Conservation (phyloP, 2,888 invertebrate species). For the Eucriotettix oculatus region DNA sequence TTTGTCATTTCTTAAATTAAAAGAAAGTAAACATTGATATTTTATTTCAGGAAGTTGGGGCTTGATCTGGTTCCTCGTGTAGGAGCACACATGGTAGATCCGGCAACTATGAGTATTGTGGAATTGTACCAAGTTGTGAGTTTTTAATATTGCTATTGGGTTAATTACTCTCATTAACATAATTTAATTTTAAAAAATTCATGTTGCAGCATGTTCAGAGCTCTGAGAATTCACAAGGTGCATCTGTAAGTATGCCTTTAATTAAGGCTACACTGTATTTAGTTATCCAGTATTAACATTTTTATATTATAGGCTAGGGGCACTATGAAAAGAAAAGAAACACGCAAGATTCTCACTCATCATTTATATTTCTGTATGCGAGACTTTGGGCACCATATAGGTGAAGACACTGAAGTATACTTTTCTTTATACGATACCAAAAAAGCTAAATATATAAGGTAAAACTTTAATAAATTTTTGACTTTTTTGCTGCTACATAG, state of each 20-base stretch:
- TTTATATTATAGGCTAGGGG: conserved; percentile 30
- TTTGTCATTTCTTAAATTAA: too few relatives aligned
- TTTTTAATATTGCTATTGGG: conserved; percentile 11
- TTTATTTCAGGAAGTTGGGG: conserved; percentile 62
- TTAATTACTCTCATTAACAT: neutral
- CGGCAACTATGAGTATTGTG: conserved; percentile 75
- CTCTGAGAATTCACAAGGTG: conserved; percentile 31
- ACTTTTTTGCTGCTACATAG: neutral
- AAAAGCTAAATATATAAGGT: conserved; percentile 56
- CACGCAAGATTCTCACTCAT: conserved; percentile 45
- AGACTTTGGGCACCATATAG: conserved; percentile 74
- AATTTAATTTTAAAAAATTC: neutral
- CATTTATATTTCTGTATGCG: conserved; percentile 77
- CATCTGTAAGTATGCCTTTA: conserved; percentile 23
- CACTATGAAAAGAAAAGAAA: conserved; percentile 36
- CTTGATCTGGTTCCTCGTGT: conserved; percentile 83
- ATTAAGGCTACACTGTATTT: neutral
- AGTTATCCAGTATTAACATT: neutral
- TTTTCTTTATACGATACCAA: conserved; percentile 73
- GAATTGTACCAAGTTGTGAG: conserved; percentile 76
- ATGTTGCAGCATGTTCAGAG: conserved; percentile 33
- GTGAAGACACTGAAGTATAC: conserved; percentile 75
- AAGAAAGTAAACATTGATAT: conserved; percentile 1
- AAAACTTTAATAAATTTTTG: conserved; percentile 4
- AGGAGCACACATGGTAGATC: conserved; percentile 78